Evolutionary conservation across 1,140 invertebrate species (phyloP), one percentile per base, ranked within the genome.

Genomic region (Nebria ingens): DNA sequence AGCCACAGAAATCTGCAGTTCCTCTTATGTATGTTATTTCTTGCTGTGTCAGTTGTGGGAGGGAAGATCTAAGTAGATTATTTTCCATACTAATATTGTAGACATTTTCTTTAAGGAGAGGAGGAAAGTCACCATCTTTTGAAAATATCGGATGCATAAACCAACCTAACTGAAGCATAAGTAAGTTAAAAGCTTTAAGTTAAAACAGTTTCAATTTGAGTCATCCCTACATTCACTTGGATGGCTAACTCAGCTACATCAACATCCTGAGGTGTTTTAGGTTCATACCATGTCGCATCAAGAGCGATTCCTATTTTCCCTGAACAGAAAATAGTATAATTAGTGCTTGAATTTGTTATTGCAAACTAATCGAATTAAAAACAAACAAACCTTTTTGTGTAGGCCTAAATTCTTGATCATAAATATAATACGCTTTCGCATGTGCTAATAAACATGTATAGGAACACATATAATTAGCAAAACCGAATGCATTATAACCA

Each of bases 391-490:
- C 82, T 62, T 76, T 72, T 59, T 84, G 79, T 11, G 63, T 61
- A 6, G 68, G 25, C 57, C 78, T 74, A 64, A 83, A 87, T 55
- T 81, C 68, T 1, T 75, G 64, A 42, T 85, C 71, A 59, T 85
- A 89, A 55, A 87, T 72, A 58, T 79, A 77, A 54, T 81, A 83
- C 6, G 74, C 80, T 62, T 73, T 78, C 0, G 81, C 82, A 61
- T 85, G 83, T 0, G 83, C 77, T 61, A 78, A 78, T 2, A 85
- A 62, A 12, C 83, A 58, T 61, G 79, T 83, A 60, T 84, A 81
- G 0, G 72, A 78, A 57, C 80, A 82, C 1, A 79, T 66, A 61
- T 83, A 84, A 55, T 79, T 75, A 0, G 75, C 78, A 53, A 79
- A 73, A 9, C 79, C 79, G 0, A 76, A 74, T 54, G 76, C 73